phyloP scores from a whole-genome alignment of 2,888 invertebrate species.

The Torymus auratus region DNA sequence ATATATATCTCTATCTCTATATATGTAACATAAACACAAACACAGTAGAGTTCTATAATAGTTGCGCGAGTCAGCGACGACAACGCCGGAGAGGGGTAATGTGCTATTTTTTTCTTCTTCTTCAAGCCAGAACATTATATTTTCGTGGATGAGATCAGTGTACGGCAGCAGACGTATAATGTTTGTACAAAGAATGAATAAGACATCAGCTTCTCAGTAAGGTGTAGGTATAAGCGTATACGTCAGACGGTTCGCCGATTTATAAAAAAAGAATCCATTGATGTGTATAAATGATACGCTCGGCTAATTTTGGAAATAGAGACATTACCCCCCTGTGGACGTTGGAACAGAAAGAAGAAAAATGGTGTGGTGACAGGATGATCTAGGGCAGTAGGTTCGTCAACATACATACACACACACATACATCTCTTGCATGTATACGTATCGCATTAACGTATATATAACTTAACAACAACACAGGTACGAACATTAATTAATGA shows the following conservation, averaged over 20 bases:
- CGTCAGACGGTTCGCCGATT: too few species aligned
- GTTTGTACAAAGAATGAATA: slow-evolving; percentile 14
- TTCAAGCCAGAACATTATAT: slow-evolving; percentile 26
- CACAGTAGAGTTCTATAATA: slow-evolving; percentile 31
- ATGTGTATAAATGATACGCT: too few species aligned
- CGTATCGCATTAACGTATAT: too few species aligned
- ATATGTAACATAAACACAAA: slow-evolving; percentile 19
- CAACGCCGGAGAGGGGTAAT: slow-evolving; percentile 29
- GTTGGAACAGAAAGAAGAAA: too few species aligned
- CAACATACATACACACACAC: too few species aligned
- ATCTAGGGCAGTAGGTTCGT: too few species aligned
- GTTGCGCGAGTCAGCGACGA: slow-evolving; percentile 25
- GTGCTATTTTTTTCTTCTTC: slow-evolving; percentile 22
- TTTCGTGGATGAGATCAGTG: slow-evolving; percentile 45
- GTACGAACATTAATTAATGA: slow-evolving; percentile 25
- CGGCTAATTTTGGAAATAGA: too few species aligned
- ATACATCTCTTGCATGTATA: too few species aligned
- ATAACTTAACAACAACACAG: slow-evolving; percentile 28
- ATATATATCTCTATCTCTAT: background rate
- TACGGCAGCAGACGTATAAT: background rate
- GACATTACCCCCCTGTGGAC: too few species aligned
- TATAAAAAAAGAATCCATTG: too few species aligned
- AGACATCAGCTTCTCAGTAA: background rate
- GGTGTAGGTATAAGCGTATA: background rate
- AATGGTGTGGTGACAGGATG: too few species aligned